Evolutionary conservation across 2,113 vertebrate genomes (phyloP), one percentile per base, ranked within the genome.

Genomic region (Nycticryphes semicollaris): DNA sequence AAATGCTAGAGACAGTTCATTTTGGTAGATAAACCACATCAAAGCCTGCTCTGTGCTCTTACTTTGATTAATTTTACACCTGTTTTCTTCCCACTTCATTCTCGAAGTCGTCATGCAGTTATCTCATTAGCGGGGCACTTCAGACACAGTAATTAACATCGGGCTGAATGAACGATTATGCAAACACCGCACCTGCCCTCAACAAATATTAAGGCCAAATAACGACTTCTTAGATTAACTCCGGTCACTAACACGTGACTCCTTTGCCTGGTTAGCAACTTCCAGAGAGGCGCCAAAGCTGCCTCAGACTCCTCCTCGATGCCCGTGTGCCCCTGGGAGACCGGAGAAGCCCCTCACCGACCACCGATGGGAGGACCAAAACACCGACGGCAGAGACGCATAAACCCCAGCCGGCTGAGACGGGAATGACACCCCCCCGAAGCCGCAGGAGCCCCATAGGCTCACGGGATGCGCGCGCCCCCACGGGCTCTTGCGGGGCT

Each of bases 181-280:
- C 47, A 92, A 70, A 84, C 43, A 22, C 16, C 3, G 14, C 91
- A 64, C 56, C 64, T 60, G 64, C 80, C 60, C 80, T 16, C 6
- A 54, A 11, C 25, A 31, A 63, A 18, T 0, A 28, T 0, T 31
- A 60, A 25, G 27, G 43, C 19, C 62, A 48, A 43, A 45, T 4
- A 21, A 43, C 28, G 9, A 2, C 22, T 56, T n/a, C 3, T 4
- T 13, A 18, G 20, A 6, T 33, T 10, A 64, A 13, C 1, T 9
- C 23, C 0, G 31, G 31, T 10, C 48, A 0, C 18, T 0, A 1
- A 28, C 7, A 6, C 3, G 2, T 0, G 15, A 6, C 25, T 0
- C 6, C 4, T 5, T 0, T 0, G 7, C 18, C 1, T 0, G 2
- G 0, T 8, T 2, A 8, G 8, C 24, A 7, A 37, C 33, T 12